Evolutionary conservation across 2,113 vertebrate genomes (phyloP), one percentile per base, ranked within the genome.

Genomic region (Microcebus murinus): DNA sequence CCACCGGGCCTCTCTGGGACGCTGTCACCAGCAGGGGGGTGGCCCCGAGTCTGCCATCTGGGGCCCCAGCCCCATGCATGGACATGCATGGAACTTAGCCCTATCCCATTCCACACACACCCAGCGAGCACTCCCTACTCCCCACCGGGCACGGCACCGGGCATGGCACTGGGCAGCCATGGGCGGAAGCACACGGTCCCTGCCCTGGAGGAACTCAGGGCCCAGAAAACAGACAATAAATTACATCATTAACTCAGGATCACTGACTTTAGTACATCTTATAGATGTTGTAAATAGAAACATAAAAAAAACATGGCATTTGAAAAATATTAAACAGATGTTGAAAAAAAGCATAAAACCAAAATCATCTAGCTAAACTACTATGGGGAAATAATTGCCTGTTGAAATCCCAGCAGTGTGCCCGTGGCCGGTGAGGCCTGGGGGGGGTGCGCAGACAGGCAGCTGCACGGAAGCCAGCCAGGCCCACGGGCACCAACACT

Each of bases 61-160:
- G 45, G 45, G 45, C 45, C 45, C 45, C 45, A 45, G 45, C 45
- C 45, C 45, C 45, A 8, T 45, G 45, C 45, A 45, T 45, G 45
- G 8, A 45, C 45, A 45, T 45, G 45, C 6, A 13, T 15, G 31
- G n/a, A 0, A 25, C 4, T 25, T n/a, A 42, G 20, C 61, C 71
- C 27, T 2, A 20, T 8, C 14, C 14, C 36, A 29, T 3, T 50
- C 70, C 15, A 3, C 4, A 27, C 27, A 8, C 10, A 3, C 39
- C 1, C 71, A 15, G 0, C 15, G 0, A 3, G 34, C 0, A 0
- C 65, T 3, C 1, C 8, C 8, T 23, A 25, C 63, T 45, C 14
- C 0, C 1, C 4, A 25, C 34, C 13, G 13, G 0, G 21, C 13
- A 4, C 25, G 9, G 67, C 2, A 6, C 9, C 0, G 21, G 25